Percentiles rank a stretch among this genome's conserved stretches.
phyloP scores from a whole-genome alignment of 2,888 invertebrate species.

The Nomada fucata region DNA sequence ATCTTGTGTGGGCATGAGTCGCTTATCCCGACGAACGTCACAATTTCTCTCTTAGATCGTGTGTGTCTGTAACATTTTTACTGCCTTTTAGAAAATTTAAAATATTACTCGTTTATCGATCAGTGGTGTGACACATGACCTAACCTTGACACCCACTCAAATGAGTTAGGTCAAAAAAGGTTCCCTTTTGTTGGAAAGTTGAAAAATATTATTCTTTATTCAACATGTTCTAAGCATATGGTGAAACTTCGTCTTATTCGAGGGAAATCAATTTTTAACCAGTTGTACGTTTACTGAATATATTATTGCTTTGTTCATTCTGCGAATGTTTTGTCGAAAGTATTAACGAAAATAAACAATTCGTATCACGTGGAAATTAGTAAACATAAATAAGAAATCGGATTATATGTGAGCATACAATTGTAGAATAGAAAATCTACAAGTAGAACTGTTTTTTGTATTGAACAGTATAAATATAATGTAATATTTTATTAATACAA shows the following conservation, averaged over 20 bases:
- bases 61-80: neutral
- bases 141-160: slow-evolving; percentile 77
- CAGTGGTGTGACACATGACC: slow-evolving; percentile 76
- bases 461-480: slow-evolving; percentile 2
- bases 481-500: neutral
- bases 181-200: neutral
- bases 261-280: neutral
- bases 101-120: slow-evolving; percentile 74
- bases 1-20: neutral
- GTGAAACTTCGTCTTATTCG: neutral
- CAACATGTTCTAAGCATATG: neutral
- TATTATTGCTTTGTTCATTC: slow-evolving; percentile 13
- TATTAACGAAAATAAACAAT: slow-evolving; percentile 30
- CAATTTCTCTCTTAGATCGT: neutral
- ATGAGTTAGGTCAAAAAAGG: slow-evolving; percentile 39
- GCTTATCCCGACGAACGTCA: neutral
- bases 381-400: neutral
- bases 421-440: neutral
- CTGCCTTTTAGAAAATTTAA: slow-evolving; percentile 24
- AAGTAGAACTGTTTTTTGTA: neutral
- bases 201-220: neutral
- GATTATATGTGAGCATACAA: neutral
- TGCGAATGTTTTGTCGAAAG: neutral
- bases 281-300: neutral
- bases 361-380: slow-evolving; percentile 32